Evolutionary conservation across 2,113 vertebrate species (phyloP), one percentile per base, ranked within the genome.

Genomic region (Trichechus manatus): DNA sequence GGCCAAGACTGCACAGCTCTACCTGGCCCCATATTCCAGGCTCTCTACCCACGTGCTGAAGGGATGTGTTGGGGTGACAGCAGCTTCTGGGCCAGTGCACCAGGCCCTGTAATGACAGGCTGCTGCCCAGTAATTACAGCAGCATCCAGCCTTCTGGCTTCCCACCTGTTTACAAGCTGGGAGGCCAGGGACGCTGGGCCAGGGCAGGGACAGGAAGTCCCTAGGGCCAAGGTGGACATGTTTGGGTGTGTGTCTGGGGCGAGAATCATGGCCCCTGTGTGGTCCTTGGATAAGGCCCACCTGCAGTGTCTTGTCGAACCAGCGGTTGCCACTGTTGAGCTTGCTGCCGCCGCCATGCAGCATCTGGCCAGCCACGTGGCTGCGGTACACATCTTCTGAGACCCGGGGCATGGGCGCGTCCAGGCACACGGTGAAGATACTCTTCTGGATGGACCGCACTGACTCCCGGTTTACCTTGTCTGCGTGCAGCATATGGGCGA

Each of bases 291-390:
- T 3, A 17, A 3, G 4, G 1, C 19, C 82, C 64, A 99, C 99
- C 98, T 99, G 99, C 44, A 99, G 97, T 0, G 99, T 99, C 98
- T 99, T 99, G 98, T 99, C 99, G 0, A 99, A 99, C 99, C 99
- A 99, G 74, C 99, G 99, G 98, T 99, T 99, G 91, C 99, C 99
- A 0, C 99, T 99, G 98, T 99, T 99, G 98, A 99, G 99, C 79
- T 98, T 98, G 66, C 99, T 98, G 39, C 99, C 99, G 0, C 99
- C 99, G 0, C 99, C 99, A 0, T 99, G 99, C 85, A 99, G 98
- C 99, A 99, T 99, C 99, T 99, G 99, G 2, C 99, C 99, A 0
- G 99, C 99, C 86, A 99, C 99, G 0, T 98, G 99, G 96, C 98
- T 99, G 94, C 92, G 98, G 98, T 99, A 99, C 87, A 98, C 87